phyloP scores from a whole-genome alignment of 2,113 vertebrate genomes.

The Psettodes erumei region DNA sequence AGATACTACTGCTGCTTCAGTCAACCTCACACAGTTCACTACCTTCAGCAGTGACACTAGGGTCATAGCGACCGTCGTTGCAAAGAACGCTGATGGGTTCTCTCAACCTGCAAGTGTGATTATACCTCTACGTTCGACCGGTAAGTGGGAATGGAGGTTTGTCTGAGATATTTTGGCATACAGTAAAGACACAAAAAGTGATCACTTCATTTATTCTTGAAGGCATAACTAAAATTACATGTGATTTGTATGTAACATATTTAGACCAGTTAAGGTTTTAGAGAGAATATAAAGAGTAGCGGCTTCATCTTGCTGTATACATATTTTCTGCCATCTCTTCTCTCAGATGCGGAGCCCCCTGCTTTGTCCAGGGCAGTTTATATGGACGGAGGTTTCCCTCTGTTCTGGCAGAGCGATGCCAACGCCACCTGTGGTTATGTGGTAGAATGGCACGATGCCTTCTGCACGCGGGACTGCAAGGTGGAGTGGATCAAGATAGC shows the following conservation, averaged over 20 bases:
- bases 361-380: slow-evolving; percentile 34
- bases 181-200: not conserved
- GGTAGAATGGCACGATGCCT: slow-evolving; percentile 75
- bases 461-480: slow-evolving; percentile 61
- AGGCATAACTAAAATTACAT: not conserved
- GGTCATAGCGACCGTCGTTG: slow-evolving; percentile 63
- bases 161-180: not conserved
- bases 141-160: slow-evolving; percentile 52
- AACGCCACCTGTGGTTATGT: slow-evolving; percentile 73
- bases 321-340: slow-evolving; percentile 19
- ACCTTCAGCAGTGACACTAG: slow-evolving; percentile 22
- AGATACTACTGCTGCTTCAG: not conserved
- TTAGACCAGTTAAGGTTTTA: not conserved
- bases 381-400: slow-evolving; percentile 51
- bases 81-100: slow-evolving; percentile 61
- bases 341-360: slow-evolving; percentile 58
- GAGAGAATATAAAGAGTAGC: too few relatives aligned
- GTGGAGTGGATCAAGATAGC: slow-evolving; percentile 78
- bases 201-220: not conserved
- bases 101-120: slow-evolving; percentile 66
- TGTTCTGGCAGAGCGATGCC: slow-evolving; percentile 71
- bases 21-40: slow-evolving; percentile 68
- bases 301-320: not conserved
- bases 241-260: not conserved
- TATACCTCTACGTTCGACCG: slow-evolving; percentile 58